Evolutionary conservation across 2,113 vertebrate species (phyloP).

Genomic region (Oriolus oriolus): DNA sequence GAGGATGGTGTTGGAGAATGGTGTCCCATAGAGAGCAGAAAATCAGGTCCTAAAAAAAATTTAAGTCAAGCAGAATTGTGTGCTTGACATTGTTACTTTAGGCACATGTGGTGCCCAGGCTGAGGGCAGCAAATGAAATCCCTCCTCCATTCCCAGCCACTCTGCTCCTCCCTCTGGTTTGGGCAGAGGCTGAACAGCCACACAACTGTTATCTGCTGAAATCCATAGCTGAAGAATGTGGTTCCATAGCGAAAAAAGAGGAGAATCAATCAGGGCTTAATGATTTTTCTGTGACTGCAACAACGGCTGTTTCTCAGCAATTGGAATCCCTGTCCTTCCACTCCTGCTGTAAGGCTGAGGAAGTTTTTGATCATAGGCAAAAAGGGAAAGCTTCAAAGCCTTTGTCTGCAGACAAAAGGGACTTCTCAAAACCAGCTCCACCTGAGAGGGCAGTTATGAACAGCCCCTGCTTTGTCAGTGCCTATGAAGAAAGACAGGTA

Average conservation of each 20-base stretch:
- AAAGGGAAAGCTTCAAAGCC: background rate
- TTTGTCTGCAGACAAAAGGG: background rate
- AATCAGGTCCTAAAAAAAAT: background rate
- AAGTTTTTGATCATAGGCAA: background rate
- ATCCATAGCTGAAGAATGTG: background rate
- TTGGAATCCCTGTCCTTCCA: background rate
- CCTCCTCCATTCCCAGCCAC: background rate
- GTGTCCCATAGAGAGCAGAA: background rate
- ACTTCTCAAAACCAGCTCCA: background rate
- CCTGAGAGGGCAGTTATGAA: background rate
- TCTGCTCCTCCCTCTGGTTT: background rate
- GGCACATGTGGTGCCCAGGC: background rate
- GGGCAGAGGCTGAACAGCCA: background rate
- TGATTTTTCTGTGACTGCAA: background rate
- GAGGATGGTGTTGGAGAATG: background rate
- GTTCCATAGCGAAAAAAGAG: background rate
- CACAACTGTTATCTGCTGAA: background rate
- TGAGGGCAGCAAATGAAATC: background rate
- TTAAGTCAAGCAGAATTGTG: background rate
- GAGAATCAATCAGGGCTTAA: background rate
- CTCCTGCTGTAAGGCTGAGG: background rate
- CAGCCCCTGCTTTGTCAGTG: background rate
- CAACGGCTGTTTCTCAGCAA: background rate
- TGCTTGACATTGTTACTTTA: accelerated
- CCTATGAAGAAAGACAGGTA: background rate